Evolutionary conservation across 2,797 vertebrate species (phyloP), one percentile per base, ranked within the genome.

Genomic region (Chaenodraco wilsoni): DNA sequence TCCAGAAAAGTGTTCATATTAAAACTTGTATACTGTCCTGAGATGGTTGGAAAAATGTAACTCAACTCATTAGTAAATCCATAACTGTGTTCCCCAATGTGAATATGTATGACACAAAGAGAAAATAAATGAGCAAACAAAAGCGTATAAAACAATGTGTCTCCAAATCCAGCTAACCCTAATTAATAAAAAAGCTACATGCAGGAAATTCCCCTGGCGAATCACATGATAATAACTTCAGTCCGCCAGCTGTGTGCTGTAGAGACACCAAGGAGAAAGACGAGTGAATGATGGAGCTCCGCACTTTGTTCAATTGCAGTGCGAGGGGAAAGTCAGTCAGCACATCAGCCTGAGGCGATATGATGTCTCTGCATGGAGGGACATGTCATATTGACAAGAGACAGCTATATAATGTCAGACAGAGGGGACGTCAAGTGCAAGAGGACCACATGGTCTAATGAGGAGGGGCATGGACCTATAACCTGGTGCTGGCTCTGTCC

Each of bases 321-420:
- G 43, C 60, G 65, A 67, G 23, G 65, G 17, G 48, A 11, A 15
- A 44, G 59, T 31, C 27, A 60, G 70, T 66, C 75, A 78, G 66
- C 72, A 72, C 51, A 65, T 69, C 49, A 31, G 58, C 68, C 80
- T 70, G 37, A 76, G 76, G 68, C 33, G 0, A 70, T 33, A 58
- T 46, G 43, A 63, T 41, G 65, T 76, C 78, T 76, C 72, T 48
- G 21, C 21, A 21, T 21, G 41, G 63, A 62, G 81, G 37, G 41
- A 61, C 65, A 63, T 27, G 69, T 33, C 50, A 72, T 63, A 54
- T 74, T 78, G 2, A 84, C 78, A 72, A 41, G 41, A 69, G 65
- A 72, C 61, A 50, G 66, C 60, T 57, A 33, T 73, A 40, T 73
- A 46, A 69, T 71, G 61, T 81, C 74, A 65, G 61, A 80, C 62